Base-by-base conservation (phyloP, 2,113 vertebrate species). In the Macquaria australasica region DNA sequence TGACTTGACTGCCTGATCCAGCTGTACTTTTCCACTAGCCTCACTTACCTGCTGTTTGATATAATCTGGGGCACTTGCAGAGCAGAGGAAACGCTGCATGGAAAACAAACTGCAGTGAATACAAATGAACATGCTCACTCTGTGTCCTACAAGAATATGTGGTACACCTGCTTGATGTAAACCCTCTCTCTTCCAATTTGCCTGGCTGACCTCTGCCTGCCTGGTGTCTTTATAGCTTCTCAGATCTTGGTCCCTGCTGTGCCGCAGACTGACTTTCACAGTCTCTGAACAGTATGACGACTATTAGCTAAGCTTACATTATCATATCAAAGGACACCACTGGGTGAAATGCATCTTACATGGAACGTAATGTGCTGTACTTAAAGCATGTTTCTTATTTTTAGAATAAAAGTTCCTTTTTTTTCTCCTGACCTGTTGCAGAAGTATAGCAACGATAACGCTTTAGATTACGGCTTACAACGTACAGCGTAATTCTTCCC, bases 1-100 rank as follows among this genome's bases (percentile, higher is more conserved):
- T 20, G 73, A 80, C 43, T 53, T 79, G 82, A 84, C 59, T 69
- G 73, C 75, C 77, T 82, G 73, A 64, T 88, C 28, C 74, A 80
- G 89, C 84, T 87, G 85, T 94, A 91, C 66, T 92, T 95, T 95
- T 94, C 89, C 91, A 87, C 86, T 69, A 39, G 78, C 53, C 73
- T 72, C 64, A 25, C 64, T 91, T 51, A 87, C 67, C 84, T 80
- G 88, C 53, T 55, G 73, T 88, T 77, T 87, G 75, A 90, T 82
- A 81, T 85, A 62, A 79, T 83, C 28, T 75, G 68, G 48, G 63
- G 9, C 34, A 23, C 80, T 53, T 39, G 53, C 69, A 77, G 21
- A 79, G 83, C n/a, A 59, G 51, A 72, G 66, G 37, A 75, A 60
- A 68, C 7, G 20, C 62, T 43, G 53, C 12, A 25, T 18, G 45